A percentile compares a stretch with the other conserved stretches of the same genome.
Conservation (phyloP, 2,888 invertebrate species). For the Choreutis nemorana region DNA sequence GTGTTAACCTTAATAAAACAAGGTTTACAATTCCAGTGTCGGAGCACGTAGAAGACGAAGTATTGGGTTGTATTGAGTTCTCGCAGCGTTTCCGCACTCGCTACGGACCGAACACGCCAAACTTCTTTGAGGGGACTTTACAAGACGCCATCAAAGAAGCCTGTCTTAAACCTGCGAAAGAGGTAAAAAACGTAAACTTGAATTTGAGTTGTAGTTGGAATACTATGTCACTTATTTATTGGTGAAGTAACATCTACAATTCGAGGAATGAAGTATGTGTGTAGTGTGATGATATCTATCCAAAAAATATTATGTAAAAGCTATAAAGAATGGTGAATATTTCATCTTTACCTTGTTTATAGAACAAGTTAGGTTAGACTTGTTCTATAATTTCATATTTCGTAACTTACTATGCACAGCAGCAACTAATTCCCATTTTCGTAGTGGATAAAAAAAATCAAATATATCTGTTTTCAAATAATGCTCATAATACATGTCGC, state of each 20-base stretch:
- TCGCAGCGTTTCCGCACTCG: conserved; percentile 84
- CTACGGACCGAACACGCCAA: conserved; percentile 87
- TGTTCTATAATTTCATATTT: too few relatives aligned
- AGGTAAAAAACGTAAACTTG: conserved; percentile 64
- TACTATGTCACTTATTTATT: neutral
- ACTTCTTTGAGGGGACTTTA: conserved; percentile 90
- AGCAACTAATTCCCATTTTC: too few relatives aligned
- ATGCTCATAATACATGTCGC: too few relatives aligned
- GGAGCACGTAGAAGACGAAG: conserved; percentile 85
- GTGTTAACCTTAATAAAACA: too few relatives aligned
- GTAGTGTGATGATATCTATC: too few relatives aligned
- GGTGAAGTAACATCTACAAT: neutral
- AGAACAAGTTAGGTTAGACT: too few relatives aligned
- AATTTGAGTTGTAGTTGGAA: conserved; percentile 6
- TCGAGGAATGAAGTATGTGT: neutral
- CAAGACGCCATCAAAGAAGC: conserved; percentile 92
- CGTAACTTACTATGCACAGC: too few relatives aligned
- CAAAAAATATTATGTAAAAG: too few relatives aligned
- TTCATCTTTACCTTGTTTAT: too few relatives aligned
- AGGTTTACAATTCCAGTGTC: conserved; percentile 70
- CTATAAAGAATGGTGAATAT: too few relatives aligned
- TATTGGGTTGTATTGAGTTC: conserved; percentile 86
- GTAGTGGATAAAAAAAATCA: too few relatives aligned
- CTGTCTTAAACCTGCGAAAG: conserved; percentile 87
- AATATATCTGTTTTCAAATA: too few relatives aligned